A percentile compares a stretch with the other conserved stretches of the same genome.
Evolutionary conservation across 1,140 invertebrate genomes (phyloP).

Genomic region (Trachymyrmex cornetzi): DNA sequence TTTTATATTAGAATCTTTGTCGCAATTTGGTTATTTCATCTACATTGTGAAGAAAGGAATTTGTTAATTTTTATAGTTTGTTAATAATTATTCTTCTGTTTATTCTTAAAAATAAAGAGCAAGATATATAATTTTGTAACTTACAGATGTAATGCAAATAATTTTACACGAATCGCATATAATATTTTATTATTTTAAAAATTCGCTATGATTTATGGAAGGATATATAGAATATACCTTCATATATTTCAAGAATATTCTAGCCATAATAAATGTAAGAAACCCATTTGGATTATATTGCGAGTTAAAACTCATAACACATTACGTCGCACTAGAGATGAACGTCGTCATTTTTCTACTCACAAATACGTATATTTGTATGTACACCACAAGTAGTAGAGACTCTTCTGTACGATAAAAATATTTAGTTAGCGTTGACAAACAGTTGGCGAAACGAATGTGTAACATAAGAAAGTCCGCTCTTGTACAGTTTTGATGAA

Average conservation of each 20-base stretch:
- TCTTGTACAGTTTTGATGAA: slow-evolving; percentile 5
- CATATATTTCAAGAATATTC: background rate
- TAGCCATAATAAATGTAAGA: slow-evolving; percentile 6
- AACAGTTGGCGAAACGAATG: background rate
- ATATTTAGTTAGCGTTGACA: slow-evolving; percentile 48
- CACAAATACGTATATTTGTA: slow-evolving; percentile 29
- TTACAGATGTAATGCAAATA: slow-evolving; percentile 3
- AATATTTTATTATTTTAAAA: background rate
- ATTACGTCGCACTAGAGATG: background rate
- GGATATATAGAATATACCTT: background rate
- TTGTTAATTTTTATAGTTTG: background rate
- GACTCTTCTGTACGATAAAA: slow-evolving; percentile 41
- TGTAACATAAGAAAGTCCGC: background rate
- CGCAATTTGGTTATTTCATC: background rate
- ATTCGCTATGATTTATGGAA: background rate
- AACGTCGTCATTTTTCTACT: slow-evolving; percentile 16
- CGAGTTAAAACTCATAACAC: slow-evolving; percentile 36
- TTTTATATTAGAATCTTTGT: background rate
- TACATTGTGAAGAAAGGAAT: background rate
- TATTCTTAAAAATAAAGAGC: background rate
- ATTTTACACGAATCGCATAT: background rate
- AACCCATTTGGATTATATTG: slow-evolving; percentile 10
- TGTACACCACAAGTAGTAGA: background rate
- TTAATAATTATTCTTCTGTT: background rate
- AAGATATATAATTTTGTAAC: background rate